These are phyloP conservation scores for Phylloscopus collybita DNA, from an alignment of 2,797 vertebrate genomes.

Conservation along the genomic window DNA sequence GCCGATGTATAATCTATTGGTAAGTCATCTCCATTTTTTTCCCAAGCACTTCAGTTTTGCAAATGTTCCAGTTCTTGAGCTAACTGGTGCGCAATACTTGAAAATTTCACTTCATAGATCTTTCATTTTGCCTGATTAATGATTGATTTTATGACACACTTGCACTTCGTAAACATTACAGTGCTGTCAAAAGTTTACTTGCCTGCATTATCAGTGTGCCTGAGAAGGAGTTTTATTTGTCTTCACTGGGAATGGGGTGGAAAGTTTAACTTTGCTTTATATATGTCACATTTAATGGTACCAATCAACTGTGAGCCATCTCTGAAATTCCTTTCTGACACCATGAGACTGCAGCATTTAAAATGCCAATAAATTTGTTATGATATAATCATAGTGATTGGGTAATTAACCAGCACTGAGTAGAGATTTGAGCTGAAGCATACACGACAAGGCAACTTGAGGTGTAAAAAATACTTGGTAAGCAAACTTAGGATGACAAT, in stretches of 20 bases:
- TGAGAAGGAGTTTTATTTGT: constrained; percentile 8
- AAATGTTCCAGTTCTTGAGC: background rate
- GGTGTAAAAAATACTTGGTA: constrained; percentile 56
- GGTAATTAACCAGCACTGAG: constrained; percentile 64
- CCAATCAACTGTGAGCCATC: constrained; percentile 49
- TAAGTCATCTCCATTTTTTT: background rate
- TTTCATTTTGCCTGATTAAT: background rate
- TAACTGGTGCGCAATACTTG: background rate
- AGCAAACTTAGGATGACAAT: constrained; percentile 43
- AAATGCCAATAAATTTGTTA: constrained; percentile 69
- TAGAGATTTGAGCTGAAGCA: constrained; percentile 46
- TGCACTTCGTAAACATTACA: background rate
- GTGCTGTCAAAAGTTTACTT: background rate
- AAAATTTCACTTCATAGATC: background rate
- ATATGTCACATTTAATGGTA: constrained; percentile 61
- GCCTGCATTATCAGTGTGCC: background rate
- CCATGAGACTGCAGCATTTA: constrained; percentile 41
- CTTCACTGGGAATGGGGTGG: background rate
- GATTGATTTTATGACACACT: background rate
- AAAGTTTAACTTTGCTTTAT: constrained; percentile 47
- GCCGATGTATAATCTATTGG: background rate
- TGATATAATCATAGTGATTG: constrained; percentile 57
- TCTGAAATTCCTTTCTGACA: constrained; percentile 63
- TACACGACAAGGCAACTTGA: constrained; percentile 68
- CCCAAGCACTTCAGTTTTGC: background rate